Evolutionary conservation across 2,888 invertebrate species (phyloP).

Genomic region (Pollenia labialis): DNA sequence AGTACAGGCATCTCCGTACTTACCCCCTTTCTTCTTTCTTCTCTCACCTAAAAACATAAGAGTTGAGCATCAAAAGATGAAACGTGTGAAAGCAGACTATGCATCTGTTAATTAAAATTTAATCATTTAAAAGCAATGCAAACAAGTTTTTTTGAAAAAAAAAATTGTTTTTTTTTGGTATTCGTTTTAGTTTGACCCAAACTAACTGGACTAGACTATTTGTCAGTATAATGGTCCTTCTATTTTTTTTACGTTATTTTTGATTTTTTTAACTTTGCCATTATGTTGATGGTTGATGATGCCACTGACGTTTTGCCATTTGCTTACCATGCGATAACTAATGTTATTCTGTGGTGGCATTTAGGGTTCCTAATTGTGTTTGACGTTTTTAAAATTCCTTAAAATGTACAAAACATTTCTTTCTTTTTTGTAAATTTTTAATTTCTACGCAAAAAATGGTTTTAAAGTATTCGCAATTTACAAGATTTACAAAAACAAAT

Average conservation of each 20-base stretch:
- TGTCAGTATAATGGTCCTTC: background rate
- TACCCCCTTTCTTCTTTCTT: too few relatives aligned
- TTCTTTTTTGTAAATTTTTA: too few relatives aligned
- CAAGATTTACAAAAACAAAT: too few relatives aligned
- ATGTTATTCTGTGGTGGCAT: constrained; percentile 36
- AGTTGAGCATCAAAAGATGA: too few relatives aligned
- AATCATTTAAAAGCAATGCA: constrained; percentile 48
- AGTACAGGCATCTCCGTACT: too few relatives aligned
- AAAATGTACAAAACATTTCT: too few relatives aligned
- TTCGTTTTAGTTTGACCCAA: background rate
- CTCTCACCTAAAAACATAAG: too few relatives aligned
- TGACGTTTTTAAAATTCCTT: too few relatives aligned
- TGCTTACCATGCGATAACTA: constrained; percentile 17
- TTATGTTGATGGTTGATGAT: constrained; percentile 26
- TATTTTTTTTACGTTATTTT: background rate
- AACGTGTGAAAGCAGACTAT: too few relatives aligned
- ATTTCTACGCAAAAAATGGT: too few relatives aligned
- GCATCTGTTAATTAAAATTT: constrained; percentile 64
- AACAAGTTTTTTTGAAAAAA: background rate
- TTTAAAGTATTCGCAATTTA: too few relatives aligned
- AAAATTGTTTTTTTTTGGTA: background rate
- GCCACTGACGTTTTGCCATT: constrained; percentile 39
- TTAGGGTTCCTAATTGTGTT: too few relatives aligned
- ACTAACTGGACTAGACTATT: background rate
- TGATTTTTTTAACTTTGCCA: background rate